Evolutionary conservation across 2,888 invertebrate species (phyloP).

Genomic region (Eledona agricola): DNA sequence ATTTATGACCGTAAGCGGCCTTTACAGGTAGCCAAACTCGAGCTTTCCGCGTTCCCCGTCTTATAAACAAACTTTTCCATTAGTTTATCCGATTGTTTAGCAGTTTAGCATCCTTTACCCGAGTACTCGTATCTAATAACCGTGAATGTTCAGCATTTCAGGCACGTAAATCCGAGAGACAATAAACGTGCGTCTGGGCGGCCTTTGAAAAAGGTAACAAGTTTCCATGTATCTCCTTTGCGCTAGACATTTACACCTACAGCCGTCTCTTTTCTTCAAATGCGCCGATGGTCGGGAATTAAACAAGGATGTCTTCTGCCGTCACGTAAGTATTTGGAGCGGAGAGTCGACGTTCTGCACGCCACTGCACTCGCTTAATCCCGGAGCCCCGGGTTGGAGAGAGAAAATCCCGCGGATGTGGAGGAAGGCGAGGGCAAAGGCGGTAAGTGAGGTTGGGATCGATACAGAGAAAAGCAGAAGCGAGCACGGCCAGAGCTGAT

Average conservation of each 20-base stretch:
- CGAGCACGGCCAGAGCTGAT: constrained; percentile 53
- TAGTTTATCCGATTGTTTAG: constrained; percentile 13
- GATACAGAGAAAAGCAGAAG: constrained; percentile 54
- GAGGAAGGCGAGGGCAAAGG: constrained; percentile 38
- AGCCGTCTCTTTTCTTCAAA: constrained; percentile 44
- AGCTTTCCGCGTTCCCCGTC: neutral
- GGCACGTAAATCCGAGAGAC: constrained; percentile 56
- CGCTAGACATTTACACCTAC: constrained; percentile 45
- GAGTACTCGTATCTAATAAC: constrained; percentile 45
- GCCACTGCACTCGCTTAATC: constrained; percentile 22
- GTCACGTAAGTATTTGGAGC: constrained; percentile 44
- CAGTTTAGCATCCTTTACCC: constrained; percentile 20
- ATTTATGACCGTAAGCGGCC: constrained; percentile 52
- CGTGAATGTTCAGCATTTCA: constrained; percentile 50
- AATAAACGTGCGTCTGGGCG: constrained; percentile 55
- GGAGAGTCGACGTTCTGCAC: constrained; percentile 33
- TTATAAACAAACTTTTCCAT: neutral
- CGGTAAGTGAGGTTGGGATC: constrained; percentile 49
- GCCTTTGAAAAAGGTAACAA: constrained; percentile 53
- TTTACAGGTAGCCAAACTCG: constrained; percentile 45
- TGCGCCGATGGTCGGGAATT: constrained; percentile 45
- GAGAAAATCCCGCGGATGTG: constrained; percentile 21
- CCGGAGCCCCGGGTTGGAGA: constrained; percentile 15
- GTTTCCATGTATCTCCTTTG: constrained; percentile 47
- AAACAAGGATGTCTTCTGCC: constrained; percentile 49